Base-by-base conservation (phyloP, 1,140 invertebrate species). In the Drosophila neocordata region DNA sequence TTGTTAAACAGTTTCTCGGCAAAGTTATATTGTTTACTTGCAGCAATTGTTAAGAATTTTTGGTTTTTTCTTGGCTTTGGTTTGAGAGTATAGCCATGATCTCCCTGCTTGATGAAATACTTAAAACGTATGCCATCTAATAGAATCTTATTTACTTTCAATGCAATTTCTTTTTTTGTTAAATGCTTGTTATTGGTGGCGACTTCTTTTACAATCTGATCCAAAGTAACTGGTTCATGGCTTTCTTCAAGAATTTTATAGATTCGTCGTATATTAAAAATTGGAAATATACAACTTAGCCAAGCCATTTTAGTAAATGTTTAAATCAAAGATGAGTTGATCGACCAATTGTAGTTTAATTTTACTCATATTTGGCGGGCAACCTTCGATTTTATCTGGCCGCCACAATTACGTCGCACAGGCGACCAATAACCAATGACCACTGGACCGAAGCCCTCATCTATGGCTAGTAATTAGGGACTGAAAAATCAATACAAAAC, bases 341-440 rank as follows among this genome's bases (percentile, higher is more conserved):
- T 56, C 31, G 8, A 8, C 11, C 11, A 24, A 53, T 53, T 27
- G 51, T 24, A 53, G 22, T 56, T 34, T 34, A 34, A 56, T 34
- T 18, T 24, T 8, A 18, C 27, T 15, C 27, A 56, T 56, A 56
- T 56, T 56, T 56, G 53, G 27, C 18, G 53, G 15, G 13, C 53
- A 56, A 31, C n/a, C n/a, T n/a, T n/a, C n/a, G 53, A 56, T 56
- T 56, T 56, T 56, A 56, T 56, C 53, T 56, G 27, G 53, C 53
- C 53, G 31, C 53, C 53, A 56, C 53, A 56, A 56, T 56, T 56
- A 56, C 53, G 53, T 34, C 31, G 41, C 41, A 56, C 27, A 34
- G 34, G 53, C 53, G 9, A 56, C 53, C 53, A 56, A 56, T 18
- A 34, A 56, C 53, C 31, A 48, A 11, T 20, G 41, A 48, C 41